Evolutionary conservation across 2,113 vertebrate genomes (phyloP), one percentile per base, ranked within the genome.

Genomic region (Pelusios castaneus): DNA sequence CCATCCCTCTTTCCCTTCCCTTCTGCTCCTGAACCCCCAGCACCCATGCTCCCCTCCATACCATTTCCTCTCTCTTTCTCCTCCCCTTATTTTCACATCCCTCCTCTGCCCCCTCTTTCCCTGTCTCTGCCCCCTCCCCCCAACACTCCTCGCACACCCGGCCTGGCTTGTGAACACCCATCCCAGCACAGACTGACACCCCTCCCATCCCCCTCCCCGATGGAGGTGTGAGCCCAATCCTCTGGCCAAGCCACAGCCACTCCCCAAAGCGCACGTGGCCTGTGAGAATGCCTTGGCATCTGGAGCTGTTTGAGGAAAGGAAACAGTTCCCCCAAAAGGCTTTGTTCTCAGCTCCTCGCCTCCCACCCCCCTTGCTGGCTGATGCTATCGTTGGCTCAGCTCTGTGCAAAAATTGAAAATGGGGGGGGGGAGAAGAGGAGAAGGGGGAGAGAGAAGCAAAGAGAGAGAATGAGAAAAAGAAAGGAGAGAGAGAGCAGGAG

Each of bases 231-330:
- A 58, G 56, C 63, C 8, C 8, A 21, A 8, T 70, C n/a, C 70
- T 11, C 22, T 9, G 70, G 38, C 70, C 70, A 24, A n/a, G 70
- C 70, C 27, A 43, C 10, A 21, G 6, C 16, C 16, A 8, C 10
- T 43, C 17, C 25, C 25, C 7, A 31, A 58, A 43, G 54, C 58
- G 14, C 60, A 27, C 25, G 38, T 82, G 56, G 52, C 63, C 79
- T 70, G 67, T 60, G 54, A 87, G 79, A 47, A 22, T 27, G 38
- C 75, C n/a, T 87, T 79, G 52, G 80, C 90, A 70, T 87, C 90
- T 91, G 90, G 85, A 91, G 80, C 38, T 83, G 85, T 79, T 87
- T 87, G 90, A 87, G 55, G 80, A 87, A 85, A 91, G 90, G 90
- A 91, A 87, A 87, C 77, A 43, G 11, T 34, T 21, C 22, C 80